These are phyloP conservation scores for Collichthys lucidus DNA, from an alignment of 2,113 vertebrate genomes.

Conservation along the genomic window DNA sequence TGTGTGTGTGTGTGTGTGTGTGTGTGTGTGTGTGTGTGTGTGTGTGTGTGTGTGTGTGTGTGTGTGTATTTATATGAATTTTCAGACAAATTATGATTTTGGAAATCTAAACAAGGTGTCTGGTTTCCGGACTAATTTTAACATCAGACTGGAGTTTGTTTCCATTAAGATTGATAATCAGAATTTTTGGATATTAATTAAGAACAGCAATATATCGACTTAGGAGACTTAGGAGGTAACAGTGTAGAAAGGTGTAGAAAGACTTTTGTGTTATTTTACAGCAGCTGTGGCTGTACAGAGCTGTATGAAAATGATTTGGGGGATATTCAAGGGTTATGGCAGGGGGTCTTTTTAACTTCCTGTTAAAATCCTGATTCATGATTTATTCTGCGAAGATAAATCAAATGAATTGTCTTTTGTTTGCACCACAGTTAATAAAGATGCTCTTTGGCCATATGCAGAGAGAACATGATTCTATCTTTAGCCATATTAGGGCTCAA, in stretches of 20 bases:
- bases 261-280: neutral
- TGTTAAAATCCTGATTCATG: neutral
- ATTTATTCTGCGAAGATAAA: neutral
- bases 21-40: neutral
- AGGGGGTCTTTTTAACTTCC: neutral
- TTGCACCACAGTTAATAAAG: too few species aligned
- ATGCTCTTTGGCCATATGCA: too few species aligned
- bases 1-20: neutral
- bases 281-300: neutral
- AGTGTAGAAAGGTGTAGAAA: too few species aligned
- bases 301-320: neutral
- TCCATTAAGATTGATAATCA: conserved; percentile 11
- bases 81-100: conserved; percentile 34
- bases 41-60: neutral
- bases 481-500: too few species aligned
- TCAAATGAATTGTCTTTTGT: neutral
- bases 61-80: neutral
- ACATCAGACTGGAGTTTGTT: conserved; percentile 40
- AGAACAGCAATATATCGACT: neutral
- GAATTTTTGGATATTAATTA: conserved; percentile 6
- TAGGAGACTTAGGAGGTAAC: neutral
- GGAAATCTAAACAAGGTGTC: conserved; percentile 40
- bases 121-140: conserved; percentile 41
- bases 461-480: too few species aligned
- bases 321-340: neutral